Conservation (phyloP, 2,113 vertebrate genomes). For the Indicator indicator region DNA sequence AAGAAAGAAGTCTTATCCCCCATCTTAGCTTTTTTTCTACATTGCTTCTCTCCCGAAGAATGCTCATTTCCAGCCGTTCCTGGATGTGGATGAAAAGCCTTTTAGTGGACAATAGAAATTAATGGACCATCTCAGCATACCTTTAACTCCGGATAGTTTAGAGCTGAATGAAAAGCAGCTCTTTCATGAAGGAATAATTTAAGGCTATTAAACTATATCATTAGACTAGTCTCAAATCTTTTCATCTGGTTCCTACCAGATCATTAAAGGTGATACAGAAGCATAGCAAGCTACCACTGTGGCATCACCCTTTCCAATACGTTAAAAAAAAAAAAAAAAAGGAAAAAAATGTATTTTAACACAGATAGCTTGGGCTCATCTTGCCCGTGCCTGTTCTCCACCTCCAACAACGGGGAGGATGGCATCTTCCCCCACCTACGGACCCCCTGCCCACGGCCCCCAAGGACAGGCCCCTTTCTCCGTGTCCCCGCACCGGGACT, state of each 20-base stretch:
- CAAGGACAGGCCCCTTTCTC: neutral
- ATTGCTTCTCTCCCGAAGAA: neutral
- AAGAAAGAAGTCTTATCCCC: neutral
- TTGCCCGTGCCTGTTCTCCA: neutral
- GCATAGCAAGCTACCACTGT: neutral
- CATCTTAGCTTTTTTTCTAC: neutral
- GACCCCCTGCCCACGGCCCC: neutral
- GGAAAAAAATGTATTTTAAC: accelerated
- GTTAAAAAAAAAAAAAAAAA: accelerated
- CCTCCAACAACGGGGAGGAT: neutral
- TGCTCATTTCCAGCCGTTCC: neutral
- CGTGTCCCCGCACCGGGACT: accelerated
- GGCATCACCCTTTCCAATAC: neutral
- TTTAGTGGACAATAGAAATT: neutral
- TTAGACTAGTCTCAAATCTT: neutral
- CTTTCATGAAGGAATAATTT: neutral
- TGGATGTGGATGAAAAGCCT: neutral
- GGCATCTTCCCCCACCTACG: too few species aligned
- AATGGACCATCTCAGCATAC: neutral
- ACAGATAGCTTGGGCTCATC: neutral
- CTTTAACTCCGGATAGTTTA: neutral
- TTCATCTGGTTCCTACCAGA: neutral
- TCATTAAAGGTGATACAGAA: neutral
- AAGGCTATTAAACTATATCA: neutral
- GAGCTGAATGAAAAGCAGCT: neutral